Conservation (phyloP, 2,113 vertebrate species). For the Gopherus flavomarginatus region DNA sequence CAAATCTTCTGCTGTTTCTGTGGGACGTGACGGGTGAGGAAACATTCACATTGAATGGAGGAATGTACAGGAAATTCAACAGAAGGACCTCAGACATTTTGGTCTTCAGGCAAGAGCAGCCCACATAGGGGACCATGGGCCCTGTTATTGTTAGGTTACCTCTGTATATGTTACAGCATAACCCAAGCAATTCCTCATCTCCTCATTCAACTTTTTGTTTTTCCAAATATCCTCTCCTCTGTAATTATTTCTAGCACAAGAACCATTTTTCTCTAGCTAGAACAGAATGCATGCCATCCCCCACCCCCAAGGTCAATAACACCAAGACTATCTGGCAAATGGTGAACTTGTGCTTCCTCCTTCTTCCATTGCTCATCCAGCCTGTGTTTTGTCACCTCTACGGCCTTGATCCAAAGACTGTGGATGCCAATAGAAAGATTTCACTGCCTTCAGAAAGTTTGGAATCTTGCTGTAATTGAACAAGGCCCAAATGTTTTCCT, state of each 20-base stretch:
- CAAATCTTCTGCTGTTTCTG: not conserved
- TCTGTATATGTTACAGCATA: not conserved
- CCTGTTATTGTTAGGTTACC: not conserved
- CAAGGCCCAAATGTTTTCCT: not conserved
- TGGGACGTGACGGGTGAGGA: not conserved
- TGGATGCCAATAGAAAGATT: not conserved
- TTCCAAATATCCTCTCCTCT: not conserved
- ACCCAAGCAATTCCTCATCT: not conserved
- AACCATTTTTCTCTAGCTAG: accelerated
- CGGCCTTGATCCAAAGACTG: not conserved
- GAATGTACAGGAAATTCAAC: not conserved
- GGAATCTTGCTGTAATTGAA: not conserved
- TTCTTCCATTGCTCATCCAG: not conserved
- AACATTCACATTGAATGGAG: not conserved
- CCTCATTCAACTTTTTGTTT: not conserved
- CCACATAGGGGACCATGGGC: not conserved
- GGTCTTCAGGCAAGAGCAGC: not conserved
- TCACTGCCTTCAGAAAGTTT: not conserved
- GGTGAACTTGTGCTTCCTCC: not conserved
- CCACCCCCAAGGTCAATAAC: not conserved
- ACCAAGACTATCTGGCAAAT: not conserved
- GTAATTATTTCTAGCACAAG: not conserved
- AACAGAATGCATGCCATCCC: not conserved
- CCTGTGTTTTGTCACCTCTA: not conserved
- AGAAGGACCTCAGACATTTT: not conserved